Evolutionary conservation across 2,888 invertebrate genomes (phyloP).

Genomic region (Stenolophus ochropezus): DNA sequence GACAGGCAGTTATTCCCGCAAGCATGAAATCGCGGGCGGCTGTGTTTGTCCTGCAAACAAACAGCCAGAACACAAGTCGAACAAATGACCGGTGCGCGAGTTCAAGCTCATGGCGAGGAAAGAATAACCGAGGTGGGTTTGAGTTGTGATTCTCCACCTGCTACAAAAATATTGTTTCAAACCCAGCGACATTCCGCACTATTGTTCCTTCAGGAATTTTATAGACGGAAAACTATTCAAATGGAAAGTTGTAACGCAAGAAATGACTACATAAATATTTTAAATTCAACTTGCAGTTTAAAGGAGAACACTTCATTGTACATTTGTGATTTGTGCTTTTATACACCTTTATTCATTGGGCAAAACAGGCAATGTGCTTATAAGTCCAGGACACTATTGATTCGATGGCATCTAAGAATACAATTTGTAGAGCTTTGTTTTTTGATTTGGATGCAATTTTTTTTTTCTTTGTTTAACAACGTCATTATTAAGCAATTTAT

Average conservation of each 20-base stretch:
- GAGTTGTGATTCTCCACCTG: neutral
- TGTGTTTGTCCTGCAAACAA: conserved; percentile 28
- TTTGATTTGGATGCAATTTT: no score
- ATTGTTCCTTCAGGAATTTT: neutral
- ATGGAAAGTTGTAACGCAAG: neutral
- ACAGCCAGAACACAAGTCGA: neutral
- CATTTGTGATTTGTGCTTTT: no score
- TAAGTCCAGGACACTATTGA: no score
- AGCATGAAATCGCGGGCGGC: neutral
- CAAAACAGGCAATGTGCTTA: no score
- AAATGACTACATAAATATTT: neutral
- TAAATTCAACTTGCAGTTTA: neutral
- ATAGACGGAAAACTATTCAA: conserved; percentile 6
- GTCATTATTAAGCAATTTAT: no score
- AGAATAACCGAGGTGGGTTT: neutral
- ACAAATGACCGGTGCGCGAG: neutral
- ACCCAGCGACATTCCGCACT: neutral
- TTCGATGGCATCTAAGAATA: no score
- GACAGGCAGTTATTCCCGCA: conserved; percentile 4
- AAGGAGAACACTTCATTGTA: neutral
- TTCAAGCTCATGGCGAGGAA: neutral
- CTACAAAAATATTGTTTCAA: neutral
- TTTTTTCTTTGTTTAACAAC: no score
- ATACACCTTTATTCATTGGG: no score
- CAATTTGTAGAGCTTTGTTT: no score